These are phyloP conservation scores for Mimumesa dahlbomi DNA, from an alignment of 2,888 invertebrate genomes.

Conservation along the genomic window DNA sequence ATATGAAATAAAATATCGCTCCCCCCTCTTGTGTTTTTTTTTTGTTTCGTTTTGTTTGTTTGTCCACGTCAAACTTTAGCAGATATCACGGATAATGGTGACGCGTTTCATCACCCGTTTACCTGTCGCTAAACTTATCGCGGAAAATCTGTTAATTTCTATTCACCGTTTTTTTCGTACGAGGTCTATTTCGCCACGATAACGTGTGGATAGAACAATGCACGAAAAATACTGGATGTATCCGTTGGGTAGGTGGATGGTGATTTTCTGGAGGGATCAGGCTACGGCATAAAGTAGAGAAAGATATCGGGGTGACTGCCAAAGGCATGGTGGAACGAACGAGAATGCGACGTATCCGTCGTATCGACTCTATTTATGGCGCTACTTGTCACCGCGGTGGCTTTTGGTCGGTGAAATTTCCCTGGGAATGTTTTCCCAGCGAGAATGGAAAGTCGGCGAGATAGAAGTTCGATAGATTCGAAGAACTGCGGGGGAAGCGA, in stretches of 20 bases:
- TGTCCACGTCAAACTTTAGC: no score
- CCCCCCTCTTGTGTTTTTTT: no score
- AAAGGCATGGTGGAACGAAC: slow-evolving; percentile 53
- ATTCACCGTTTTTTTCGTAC: neutral
- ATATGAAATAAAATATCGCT: neutral
- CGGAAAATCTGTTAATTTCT: no score
- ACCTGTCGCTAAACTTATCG: no score
- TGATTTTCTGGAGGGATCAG: slow-evolving; percentile 59
- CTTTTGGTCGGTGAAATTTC: slow-evolving; percentile 62
- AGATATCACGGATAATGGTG: no score
- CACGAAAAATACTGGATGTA: slow-evolving; percentile 31
- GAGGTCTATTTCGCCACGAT: neutral
- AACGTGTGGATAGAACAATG: neutral
- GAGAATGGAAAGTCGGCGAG: slow-evolving; percentile 47
- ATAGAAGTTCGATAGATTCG: slow-evolving; percentile 52
- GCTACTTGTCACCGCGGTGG: slow-evolving; percentile 70
- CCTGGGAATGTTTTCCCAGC: slow-evolving; percentile 58
- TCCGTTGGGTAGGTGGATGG: slow-evolving; percentile 51
- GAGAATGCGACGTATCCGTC: slow-evolving; percentile 67
- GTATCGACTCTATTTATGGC: slow-evolving; percentile 71
- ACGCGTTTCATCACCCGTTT: no score
- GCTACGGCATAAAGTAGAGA: slow-evolving; percentile 54
- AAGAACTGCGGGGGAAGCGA: slow-evolving; percentile 45
- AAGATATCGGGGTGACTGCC: slow-evolving; percentile 55
- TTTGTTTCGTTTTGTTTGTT: no score